Conservation (phyloP, 2,113 vertebrate genomes). For the Thunnus thynnus region DNA sequence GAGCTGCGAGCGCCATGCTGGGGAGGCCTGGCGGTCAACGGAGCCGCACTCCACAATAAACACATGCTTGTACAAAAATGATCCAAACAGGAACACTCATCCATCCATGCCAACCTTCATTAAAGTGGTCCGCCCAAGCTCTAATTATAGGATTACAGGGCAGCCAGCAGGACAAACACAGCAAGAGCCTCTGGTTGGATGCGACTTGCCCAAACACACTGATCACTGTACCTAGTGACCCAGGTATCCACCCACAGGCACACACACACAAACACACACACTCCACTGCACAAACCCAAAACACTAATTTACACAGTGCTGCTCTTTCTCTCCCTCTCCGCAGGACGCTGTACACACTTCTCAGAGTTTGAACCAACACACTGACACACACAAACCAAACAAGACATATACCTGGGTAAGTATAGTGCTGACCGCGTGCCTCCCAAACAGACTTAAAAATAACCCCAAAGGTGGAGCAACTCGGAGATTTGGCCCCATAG, state of each 20-base stretch:
- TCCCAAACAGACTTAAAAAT: slow-evolving; percentile 77
- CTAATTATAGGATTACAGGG: slow-evolving; percentile 78
- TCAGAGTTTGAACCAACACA: slow-evolving; percentile 35
- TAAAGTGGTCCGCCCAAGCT: slow-evolving; percentile 72
- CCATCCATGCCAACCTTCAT: slow-evolving; percentile 70
- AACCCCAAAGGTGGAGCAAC: slow-evolving; percentile 64
- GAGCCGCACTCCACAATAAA: slow-evolving; percentile 73
- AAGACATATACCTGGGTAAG: slow-evolving; percentile 69
- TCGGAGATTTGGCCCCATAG: slow-evolving; percentile 43
- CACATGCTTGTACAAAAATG: slow-evolving; percentile 42
- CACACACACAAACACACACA: slow-evolving; percentile 47
- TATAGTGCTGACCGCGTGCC: slow-evolving; percentile 68
- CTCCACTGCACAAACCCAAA: slow-evolving; percentile 55
- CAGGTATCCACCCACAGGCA: slow-evolving; percentile 66
- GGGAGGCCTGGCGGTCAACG: slow-evolving; percentile 43
- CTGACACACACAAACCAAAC: slow-evolving; percentile 46
- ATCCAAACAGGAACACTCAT: slow-evolving; percentile 70
- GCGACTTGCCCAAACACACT: slow-evolving; percentile 66
- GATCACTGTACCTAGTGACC: slow-evolving; percentile 76
- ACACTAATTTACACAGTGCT: slow-evolving; percentile 73
- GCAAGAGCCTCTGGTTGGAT: slow-evolving; percentile 61
- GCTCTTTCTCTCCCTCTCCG: slow-evolving; percentile 47
- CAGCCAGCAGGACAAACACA: slow-evolving; percentile 68
- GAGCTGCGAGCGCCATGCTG: slow-evolving; percentile 22
- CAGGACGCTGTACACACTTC: slow-evolving; percentile 19